Evolutionary conservation across 2,888 invertebrate species (phyloP).

Genomic region (Drosophila mercatorum): DNA sequence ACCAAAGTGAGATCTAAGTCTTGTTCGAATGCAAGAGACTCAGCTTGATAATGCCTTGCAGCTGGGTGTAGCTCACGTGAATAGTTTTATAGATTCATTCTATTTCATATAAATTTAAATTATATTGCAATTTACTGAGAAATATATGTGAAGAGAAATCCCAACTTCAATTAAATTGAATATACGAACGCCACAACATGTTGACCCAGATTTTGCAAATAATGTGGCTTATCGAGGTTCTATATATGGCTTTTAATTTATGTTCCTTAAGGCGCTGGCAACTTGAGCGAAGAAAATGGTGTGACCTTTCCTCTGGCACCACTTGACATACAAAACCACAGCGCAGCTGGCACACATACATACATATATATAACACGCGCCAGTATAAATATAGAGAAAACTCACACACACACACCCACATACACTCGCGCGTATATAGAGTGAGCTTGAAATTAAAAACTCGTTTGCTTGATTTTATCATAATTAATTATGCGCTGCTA

Average conservation of each 20-base stretch:
- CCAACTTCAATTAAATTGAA: conserved; percentile 18
- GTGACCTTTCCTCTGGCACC: conserved; percentile 44
- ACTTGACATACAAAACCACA: conserved; percentile 60
- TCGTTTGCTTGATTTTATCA: conserved; percentile 54
- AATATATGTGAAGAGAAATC: not conserved
- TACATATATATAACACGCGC: not conserved
- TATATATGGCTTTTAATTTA: conserved; percentile 18
- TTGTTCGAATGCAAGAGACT: not conserved
- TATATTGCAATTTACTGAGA: too few species aligned
- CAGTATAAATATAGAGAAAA: not conserved
- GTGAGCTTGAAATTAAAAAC: conserved; percentile 58
- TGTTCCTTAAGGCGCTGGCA: conserved; percentile 37
- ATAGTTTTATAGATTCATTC: too few species aligned
- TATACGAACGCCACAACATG: not conserved
- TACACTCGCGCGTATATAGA: not conserved
- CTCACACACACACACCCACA: conserved; percentile 2
- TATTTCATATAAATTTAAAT: too few species aligned
- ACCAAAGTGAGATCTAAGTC: not conserved
- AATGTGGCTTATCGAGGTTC: conserved; percentile 35
- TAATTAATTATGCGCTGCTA: conserved; percentile 76
- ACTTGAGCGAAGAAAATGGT: conserved; percentile 39
- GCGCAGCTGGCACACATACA: conserved; percentile 5
- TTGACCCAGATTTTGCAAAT: conserved; percentile 49
- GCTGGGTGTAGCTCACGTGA: too few species aligned
- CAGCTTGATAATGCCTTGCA: too few species aligned